Conservation (phyloP, 1,140 invertebrate species). For the Lepidurus packardi region DNA sequence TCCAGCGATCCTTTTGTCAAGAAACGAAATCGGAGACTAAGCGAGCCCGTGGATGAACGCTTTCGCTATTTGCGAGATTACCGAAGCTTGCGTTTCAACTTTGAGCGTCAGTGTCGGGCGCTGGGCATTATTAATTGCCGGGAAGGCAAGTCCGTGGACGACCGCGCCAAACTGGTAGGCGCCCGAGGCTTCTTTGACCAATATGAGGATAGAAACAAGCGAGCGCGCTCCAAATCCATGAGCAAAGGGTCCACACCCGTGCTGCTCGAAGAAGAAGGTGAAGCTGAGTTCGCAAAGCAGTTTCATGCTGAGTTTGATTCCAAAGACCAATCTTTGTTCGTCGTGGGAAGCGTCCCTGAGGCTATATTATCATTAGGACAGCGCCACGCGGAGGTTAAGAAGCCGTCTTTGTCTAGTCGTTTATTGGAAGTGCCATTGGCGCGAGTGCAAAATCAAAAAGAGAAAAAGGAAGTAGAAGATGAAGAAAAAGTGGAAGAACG, state of each 20-base stretch:
- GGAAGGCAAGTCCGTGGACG: conserved; percentile 7
- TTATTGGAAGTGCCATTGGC: conserved; percentile 10
- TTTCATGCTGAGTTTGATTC: neutral
- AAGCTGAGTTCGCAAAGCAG: conserved; percentile 1
- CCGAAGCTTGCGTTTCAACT: conserved; percentile 37
- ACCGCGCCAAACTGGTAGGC: neutral
- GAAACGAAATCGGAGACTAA: neutral
- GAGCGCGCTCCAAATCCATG: neutral
- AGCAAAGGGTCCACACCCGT: neutral
- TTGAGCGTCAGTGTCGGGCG: neutral
- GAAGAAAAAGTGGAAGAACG: conserved; percentile 8
- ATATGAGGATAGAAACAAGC: neutral
- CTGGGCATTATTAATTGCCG: neutral
- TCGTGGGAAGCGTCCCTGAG: neutral
- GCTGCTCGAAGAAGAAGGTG: neutral
- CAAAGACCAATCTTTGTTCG: neutral
- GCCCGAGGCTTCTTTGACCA: neutral
- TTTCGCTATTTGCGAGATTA: conserved; percentile 35
- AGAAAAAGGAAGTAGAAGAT: neutral
- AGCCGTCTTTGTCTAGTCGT: conserved; percentile 11
- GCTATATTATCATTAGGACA: neutral
- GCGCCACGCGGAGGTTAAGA: neutral
- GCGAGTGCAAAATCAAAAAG: conserved; percentile 24
- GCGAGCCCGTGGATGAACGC: conserved; percentile 13
- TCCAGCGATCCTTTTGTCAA: conserved; percentile 2